Base-by-base conservation (phyloP, 1,140 invertebrate genomes). In the Telenomus remus region DNA sequence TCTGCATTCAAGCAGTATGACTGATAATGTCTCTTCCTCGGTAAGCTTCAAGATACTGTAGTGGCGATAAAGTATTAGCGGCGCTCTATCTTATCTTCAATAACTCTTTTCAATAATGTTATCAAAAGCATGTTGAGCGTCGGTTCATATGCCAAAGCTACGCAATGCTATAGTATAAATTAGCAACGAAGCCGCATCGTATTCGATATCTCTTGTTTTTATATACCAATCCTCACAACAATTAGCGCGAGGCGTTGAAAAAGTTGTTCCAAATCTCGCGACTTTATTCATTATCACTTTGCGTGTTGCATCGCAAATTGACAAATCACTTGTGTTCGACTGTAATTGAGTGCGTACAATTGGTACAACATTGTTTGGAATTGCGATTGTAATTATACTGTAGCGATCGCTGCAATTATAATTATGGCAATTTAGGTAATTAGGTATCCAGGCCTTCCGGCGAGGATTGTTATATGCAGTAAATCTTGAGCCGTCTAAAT, bases 1-100 rank as follows among this genome's bases (percentile, higher is more conserved):
- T n/a, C n/a, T n/a, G n/a, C n/a, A n/a, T n/a, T n/a, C n/a, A n/a
- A n/a, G n/a, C n/a, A n/a, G n/a, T 27, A 27, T 27, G 19, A 27
- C 6, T 27, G 19, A 27, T 27, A 27, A 27, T 6, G 19, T 6
- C 19, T 27, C 19, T 27, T 27, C 19, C 6, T 27, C 19, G 19
- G 19, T 6, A 3, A 6, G 19, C 19, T 15, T 48, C 65, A 61
- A 66, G 71, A 74, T 56, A 61, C 71, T n/a, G 66, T 55, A 12
- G 61, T 37, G 0, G 44, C 50, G 48, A 74, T 74, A 74, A 74
- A 74, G 71, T 66, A 74, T 66, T 74, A 74, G 71, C 63, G 61
- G 71, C 56, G 57, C 51, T 74, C 63, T 48, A 14, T 68, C 61
- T 56, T 64, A 57, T 51, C 55, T 61, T 68, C 56, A 51, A 74